Evolutionary conservation across 2,888 invertebrate species (phyloP).

Genomic region (Patella ulyssiponensis): DNA sequence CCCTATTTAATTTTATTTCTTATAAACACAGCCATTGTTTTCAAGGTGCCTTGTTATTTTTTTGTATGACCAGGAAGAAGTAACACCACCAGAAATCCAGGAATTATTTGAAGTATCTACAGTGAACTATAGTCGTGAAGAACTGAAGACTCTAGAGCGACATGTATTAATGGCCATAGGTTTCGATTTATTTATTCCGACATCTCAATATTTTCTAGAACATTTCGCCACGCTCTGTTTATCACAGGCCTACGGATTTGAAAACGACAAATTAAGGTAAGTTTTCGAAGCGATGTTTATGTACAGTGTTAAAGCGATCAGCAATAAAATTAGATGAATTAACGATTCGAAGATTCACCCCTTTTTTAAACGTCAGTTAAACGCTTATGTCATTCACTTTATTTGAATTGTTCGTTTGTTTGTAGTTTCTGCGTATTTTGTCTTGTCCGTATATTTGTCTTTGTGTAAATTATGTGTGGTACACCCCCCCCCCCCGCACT

Average conservation of each 20-base stretch:
- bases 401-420: too few relatives aligned
- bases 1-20: too few relatives aligned
- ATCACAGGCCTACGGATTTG: conserved; percentile 27
- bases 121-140: conserved; percentile 48
- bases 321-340: too few relatives aligned
- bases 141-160: conserved; percentile 55
- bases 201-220: conserved; percentile 59
- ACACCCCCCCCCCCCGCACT: too few relatives aligned
- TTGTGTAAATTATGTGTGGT: too few relatives aligned
- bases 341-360: too few relatives aligned
- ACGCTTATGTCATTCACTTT: too few relatives aligned
- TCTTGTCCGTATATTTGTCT: too few relatives aligned
- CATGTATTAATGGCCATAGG: conserved; percentile 54
- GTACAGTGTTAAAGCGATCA: too few relatives aligned
- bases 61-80: conserved; percentile 52
- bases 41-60: not conserved
- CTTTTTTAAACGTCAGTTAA: too few relatives aligned
- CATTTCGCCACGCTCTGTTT: conserved; percentile 49
- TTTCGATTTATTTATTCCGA: conserved; percentile 60
- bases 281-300: too few relatives aligned
- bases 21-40: not conserved
- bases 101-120: conserved; percentile 52
- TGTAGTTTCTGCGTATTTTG: too few relatives aligned
- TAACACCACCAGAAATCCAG: conserved; percentile 57
- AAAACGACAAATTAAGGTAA: conserved; percentile 33